phyloP scores from a whole-genome alignment of 2,113 vertebrate species.

The Epinephelus cyanopodus region DNA sequence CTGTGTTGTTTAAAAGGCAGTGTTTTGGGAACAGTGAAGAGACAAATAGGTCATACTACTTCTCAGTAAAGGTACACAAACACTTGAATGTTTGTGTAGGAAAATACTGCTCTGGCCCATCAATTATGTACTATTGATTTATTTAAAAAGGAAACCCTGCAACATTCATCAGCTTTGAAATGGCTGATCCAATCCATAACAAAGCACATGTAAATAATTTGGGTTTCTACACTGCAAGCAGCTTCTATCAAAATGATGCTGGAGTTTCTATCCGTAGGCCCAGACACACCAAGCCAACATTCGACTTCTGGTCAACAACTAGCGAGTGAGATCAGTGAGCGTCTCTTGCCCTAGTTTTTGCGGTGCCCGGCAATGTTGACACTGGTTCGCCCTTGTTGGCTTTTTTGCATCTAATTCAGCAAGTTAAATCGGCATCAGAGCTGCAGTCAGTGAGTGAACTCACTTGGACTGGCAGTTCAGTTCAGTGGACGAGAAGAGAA shows the following conservation, averaged over 20 bases:
- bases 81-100: conserved; percentile 14
- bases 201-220: neutral
- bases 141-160: neutral
- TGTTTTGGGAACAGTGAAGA: conserved; percentile 41
- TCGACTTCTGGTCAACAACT: too few relatives aligned
- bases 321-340: too few relatives aligned
- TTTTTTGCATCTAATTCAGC: too few relatives aligned
- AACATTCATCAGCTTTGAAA: conserved; percentile 8
- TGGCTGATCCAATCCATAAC: neutral
- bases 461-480: too few relatives aligned
- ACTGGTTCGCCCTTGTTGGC: too few relatives aligned
- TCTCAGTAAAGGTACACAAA: conserved; percentile 32
- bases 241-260: neutral
- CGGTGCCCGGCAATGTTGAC: too few relatives aligned
- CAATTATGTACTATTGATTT: conserved; percentile 4
- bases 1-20: conserved; percentile 18
- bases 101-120: neutral
- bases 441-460: too few relatives aligned
- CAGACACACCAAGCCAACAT: too few relatives aligned
- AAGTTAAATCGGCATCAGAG: too few relatives aligned
- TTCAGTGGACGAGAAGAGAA: too few relatives aligned
- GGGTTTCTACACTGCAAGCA: neutral
- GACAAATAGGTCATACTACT: conserved; percentile 40
- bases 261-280: neutral
- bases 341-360: too few relatives aligned